Evolutionary conservation across 2,888 invertebrate species (phyloP), one percentile per base, ranked within the genome.

Genomic region (Parnassius glacialis): DNA sequence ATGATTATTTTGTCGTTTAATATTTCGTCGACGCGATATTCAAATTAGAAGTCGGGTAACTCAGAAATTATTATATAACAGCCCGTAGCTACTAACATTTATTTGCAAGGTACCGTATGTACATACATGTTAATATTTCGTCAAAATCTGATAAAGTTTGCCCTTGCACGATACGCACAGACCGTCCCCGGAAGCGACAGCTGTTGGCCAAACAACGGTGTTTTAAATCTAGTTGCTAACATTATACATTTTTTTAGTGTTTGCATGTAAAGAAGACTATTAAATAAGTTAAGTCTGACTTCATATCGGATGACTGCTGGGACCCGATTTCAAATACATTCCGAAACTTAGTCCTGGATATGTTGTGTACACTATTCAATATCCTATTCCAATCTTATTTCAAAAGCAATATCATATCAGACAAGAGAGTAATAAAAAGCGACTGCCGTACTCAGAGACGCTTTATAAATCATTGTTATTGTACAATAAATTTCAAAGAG

Each of bases 171-270:
- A 67, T 64, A 63, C 61, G 53, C 51, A 64, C 59, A 20, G 44
- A 20, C 45, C 55, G 63, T 65, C 67, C 65, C 73, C 67, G 69
- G 72, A 72, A 72, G 67, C 62, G 60, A 64, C 68, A 73, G 70
- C 68, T 68, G 70, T 34, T 57, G 11, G 10, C 61, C 64, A 61
- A 64, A 69, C 67, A 67, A 68, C 64, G 68, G 66, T 67, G 65
- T 65, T 63, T 55, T 13, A 12, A 56, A 55, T 47, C 9, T 51
- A 51, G 41, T 59, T 9, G n/a, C 5, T 16, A 45, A 51, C 47
- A 20, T 20, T 44, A 34, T 34, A 34, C 0, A 34, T 34, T 34
- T 34, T 7, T 34, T 34, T 34, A 34, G 34, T 25, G 25, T 34
- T 34, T 7, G 5, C 34, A 34, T 34, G 5, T 34, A 34, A 34